Evolutionary conservation across 2,113 vertebrate species (phyloP), one percentile per base, ranked within the genome.

Genomic region (Platysteira castanea): DNA sequence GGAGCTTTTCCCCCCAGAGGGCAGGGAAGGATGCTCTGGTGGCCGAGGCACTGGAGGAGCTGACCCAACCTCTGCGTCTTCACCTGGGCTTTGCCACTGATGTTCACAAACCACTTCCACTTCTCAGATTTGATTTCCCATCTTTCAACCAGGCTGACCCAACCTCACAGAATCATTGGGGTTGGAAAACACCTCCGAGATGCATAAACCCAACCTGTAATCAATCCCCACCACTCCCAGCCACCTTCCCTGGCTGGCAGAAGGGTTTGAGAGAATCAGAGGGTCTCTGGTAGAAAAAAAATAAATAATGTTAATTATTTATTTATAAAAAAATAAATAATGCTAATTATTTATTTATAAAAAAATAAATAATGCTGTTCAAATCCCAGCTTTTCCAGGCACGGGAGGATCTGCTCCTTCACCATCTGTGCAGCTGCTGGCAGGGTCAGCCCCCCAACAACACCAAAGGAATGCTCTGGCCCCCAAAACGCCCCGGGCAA

Each of bases 191-290:
- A 5, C 11, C 33, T 60, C 69, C 39, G 10, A 1, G 39, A 20
- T 12, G n/a, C 37, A 26, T 0, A 20, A 37, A 10, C 1, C 52
- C 68, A 8, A 14, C 6, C 17, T 4, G 31, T 2, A 17, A 8
- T 21, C 1, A 2, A 37, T 30, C 19, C 47, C 61, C 61, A 6
- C 20, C 3, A 3, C 6, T 16, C 46, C 39, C 53, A 10, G 28
- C 1, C 7, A 1, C 28, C 12, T 60, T n/a, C 41, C 24, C 41
- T 44, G 6, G 0, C 23, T 74, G 8, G 1, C 5, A 42, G 78
- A 8, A 50, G 39, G 15, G 9, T 18, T 37, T n/a, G 37, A 37
- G 63, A 47, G 41, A 50, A 54, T 12, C 35, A 77, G 26, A 39
- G 23, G 13, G 9, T 10, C 18, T 47, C 1, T 6, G 24, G 65